phyloP scores from a whole-genome alignment of 2,797 vertebrate genomes.

The Todus mexicanus region DNA sequence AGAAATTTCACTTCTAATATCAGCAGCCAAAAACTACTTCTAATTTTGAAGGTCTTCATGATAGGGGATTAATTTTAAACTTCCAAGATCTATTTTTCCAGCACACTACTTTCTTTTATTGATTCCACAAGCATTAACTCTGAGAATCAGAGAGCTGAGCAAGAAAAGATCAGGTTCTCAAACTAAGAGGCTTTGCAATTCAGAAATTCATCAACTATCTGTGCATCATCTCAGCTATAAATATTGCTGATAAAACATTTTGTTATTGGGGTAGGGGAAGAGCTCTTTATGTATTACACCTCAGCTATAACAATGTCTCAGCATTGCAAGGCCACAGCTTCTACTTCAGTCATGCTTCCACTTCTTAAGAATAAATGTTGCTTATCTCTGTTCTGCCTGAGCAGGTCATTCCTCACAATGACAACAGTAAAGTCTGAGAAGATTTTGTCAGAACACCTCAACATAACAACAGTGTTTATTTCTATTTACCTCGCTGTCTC shows the following conservation, averaged over 20 bases:
- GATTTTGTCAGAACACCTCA: not conserved
- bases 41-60: not conserved
- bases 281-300: not conserved
- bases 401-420: not conserved
- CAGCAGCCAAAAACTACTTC: not conserved
- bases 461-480: not conserved
- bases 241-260: not conserved
- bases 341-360: not conserved
- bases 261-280: rapidly evolving
- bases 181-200: not conserved
- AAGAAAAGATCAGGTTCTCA: not conserved
- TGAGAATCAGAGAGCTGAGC: not conserved
- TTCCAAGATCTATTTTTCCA: not conserved
- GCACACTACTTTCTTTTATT: not conserved
- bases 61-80: not conserved
- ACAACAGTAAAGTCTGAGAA: not conserved
- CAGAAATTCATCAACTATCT: not conserved
- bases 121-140: not conserved
- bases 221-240: not conserved
- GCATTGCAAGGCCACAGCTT: not conserved
- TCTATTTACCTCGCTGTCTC: slow-evolving; percentile 85
- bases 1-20: not conserved
- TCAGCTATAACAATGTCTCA: not conserved
- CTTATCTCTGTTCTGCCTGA: not conserved
- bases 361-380: not conserved